Evolutionary conservation across 2,888 invertebrate species (phyloP), one percentile per base, ranked within the genome.

Genomic region (Amorpha juglandis): DNA sequence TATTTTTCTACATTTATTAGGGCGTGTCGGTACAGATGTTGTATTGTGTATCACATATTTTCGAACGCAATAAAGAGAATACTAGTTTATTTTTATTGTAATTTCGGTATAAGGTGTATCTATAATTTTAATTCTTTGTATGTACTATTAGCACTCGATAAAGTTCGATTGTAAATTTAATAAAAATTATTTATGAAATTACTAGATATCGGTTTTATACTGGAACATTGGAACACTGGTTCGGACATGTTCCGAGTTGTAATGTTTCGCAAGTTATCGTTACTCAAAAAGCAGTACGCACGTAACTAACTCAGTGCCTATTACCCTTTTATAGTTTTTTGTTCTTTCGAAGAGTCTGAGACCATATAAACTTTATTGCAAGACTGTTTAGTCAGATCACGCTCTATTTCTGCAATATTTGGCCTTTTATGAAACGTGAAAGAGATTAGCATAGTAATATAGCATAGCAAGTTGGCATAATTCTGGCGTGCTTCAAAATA

Each of bases 111-210:
- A 83, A 88, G 89, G 80, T 85, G 82, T 88, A 84, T 74, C 82
- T 79, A 80, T 82, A 82, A 79, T 81, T 81, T 77, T 80, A 81
- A 79, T 74, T 78, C 81, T 80, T 82, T 83, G 79, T 88, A 86
- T 88, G 84, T 90, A 85, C 84, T 79, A n/a, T n/a, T n/a, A 77
- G 75, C 78, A 81, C 79, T 83, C 75, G 83, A 83, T 84, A 79
- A 82, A 81, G 78, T 80, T 85, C 75, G 77, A 84, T 81, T 90
- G 88, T 90, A 89, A 86, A 89, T 85, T 87, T 73, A 81, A 83
- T 83, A 83, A 75, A 82, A 58, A 80, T 81, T 88, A 89, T 89
- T 87, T 89, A 87, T 89, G 79, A 86, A 87, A 82, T 84, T 83
- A 74, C 85, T 50, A 87, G 79, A 79, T 74, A 63, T 63, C 45